Conservation (phyloP, 1,140 invertebrate species). For the Cotesia typhae region DNA sequence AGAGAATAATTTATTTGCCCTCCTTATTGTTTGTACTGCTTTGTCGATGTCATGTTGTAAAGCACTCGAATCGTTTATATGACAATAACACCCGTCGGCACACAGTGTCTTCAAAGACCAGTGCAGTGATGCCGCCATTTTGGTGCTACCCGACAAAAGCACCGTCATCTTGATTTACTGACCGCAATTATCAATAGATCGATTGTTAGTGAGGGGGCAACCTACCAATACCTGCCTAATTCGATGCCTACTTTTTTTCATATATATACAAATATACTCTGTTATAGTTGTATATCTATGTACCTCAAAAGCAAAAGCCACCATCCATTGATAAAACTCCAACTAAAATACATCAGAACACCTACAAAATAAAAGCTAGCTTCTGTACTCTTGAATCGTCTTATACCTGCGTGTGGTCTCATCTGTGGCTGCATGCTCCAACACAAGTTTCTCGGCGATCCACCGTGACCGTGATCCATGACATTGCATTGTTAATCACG, state of each 20-base stretch:
- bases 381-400: constrained; percentile 22
- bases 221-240: too few species aligned
- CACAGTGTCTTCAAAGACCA: constrained; percentile 34
- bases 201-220: constrained; percentile 44
- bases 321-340: constrained; percentile 32
- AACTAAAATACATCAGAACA: background rate
- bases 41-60: constrained; percentile 42
- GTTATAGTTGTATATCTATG: too few species aligned
- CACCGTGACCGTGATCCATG: too few species aligned
- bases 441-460: background rate
- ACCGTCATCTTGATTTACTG: constrained; percentile 50
- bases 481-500: constrained; percentile 1
- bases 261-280: too few species aligned
- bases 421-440: background rate
- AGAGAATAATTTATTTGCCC: background rate
- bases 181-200: constrained; percentile 47
- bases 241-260: background rate
- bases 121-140: constrained; percentile 42
- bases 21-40: constrained; percentile 35
- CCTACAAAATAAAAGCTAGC: constrained; percentile 22
- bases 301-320: background rate
- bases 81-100: constrained; percentile 42
- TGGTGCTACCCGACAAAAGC: constrained; percentile 43
- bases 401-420: constrained; percentile 42
- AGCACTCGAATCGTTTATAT: constrained; percentile 42